These are phyloP conservation scores for Empis livida DNA, from an alignment of 2,888 invertebrate species.

Conservation along the genomic window DNA sequence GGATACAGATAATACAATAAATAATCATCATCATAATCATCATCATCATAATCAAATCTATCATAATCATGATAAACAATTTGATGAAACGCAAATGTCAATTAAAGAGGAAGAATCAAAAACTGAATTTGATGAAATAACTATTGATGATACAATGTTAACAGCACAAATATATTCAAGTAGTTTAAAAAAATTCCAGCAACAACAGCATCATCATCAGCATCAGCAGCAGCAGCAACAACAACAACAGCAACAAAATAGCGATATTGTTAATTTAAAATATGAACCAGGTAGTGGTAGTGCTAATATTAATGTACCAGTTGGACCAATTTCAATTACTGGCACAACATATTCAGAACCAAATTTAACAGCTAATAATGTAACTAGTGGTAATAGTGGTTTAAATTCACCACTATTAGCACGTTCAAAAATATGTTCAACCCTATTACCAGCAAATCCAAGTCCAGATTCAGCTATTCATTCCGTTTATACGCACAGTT, in stretches of 20 bases:
- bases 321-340: background rate
- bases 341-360: constrained; percentile 18
- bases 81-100: constrained; percentile 10
- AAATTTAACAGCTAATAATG: constrained; percentile 4
- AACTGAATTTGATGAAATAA: constrained; percentile 11
- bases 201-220: constrained; percentile 1
- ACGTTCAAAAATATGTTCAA: constrained; percentile 44
- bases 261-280: constrained; percentile 34
- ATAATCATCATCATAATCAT: constrained; percentile 20
- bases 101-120: constrained; percentile 5
- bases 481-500: constrained; percentile 68
- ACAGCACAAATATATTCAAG: constrained; percentile 8
- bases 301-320: background rate
- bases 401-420: constrained; percentile 54
- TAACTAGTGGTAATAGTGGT: constrained; percentile 8
- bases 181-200: constrained; percentile 9
- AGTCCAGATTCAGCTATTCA: constrained; percentile 84
- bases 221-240: background rate
- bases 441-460: constrained; percentile 59
- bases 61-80: constrained; percentile 6
- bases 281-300: constrained; percentile 24
- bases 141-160: constrained; percentile 2
- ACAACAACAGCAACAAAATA: constrained; percentile 14
- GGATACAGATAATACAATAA: constrained; percentile 31
- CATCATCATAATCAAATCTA: background rate